Conservation (phyloP, 2,797 vertebrate genomes). For the Cirrhinus molitorella region DNA sequence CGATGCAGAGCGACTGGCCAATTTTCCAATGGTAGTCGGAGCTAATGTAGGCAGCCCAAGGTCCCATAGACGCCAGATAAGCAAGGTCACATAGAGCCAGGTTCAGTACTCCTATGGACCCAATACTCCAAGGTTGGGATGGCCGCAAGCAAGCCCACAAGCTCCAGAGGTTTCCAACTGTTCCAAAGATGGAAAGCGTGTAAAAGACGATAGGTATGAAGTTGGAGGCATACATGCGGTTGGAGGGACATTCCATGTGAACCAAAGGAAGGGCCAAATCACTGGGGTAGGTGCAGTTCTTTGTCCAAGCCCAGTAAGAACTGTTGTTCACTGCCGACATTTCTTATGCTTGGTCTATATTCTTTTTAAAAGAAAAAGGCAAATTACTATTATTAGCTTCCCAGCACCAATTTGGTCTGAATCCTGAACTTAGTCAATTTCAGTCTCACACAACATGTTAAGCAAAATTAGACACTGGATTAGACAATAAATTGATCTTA, state of each 20-base stretch:
- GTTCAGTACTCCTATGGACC: constrained; percentile 64
- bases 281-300: constrained; percentile 37
- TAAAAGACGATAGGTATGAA: constrained; percentile 52
- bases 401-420: background rate
- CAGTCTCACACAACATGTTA: background rate
- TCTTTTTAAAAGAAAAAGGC: background rate
- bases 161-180: constrained; percentile 58
- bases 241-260: constrained; percentile 50
- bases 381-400: background rate
- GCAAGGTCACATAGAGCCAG: constrained; percentile 59
- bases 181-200: constrained; percentile 54
- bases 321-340: constrained; percentile 49
- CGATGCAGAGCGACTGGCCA: constrained; percentile 42
- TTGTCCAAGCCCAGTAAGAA: background rate
- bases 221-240: constrained; percentile 31
- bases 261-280: constrained; percentile 56
- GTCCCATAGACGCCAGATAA: constrained; percentile 56
- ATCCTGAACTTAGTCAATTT: background rate
- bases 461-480: background rate
- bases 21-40: constrained; percentile 60
- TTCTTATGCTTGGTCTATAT: background rate
- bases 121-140: constrained; percentile 58
- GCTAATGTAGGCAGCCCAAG: constrained; percentile 52
- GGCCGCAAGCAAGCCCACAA: constrained; percentile 55
- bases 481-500: background rate